Evolutionary conservation across 92 coral and sea anemone species (phyloP), one percentile per base, ranked within the genome.

Genomic region (Paragorgia papillata): DNA sequence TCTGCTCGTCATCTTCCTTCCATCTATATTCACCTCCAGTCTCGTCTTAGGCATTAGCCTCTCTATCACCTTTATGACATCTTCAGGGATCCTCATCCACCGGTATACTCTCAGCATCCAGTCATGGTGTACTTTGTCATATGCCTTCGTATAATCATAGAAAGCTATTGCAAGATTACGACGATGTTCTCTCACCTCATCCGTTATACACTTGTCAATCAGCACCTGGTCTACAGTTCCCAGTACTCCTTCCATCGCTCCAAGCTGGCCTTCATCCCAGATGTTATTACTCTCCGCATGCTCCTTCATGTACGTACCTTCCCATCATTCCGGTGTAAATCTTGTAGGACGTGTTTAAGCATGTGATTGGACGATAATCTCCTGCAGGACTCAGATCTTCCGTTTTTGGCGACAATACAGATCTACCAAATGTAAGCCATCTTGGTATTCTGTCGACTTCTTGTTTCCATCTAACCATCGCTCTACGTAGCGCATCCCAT

Each of bases 11-110:
- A 4, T 37, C 43, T 37, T 37, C 25, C 68, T 67, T 55, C 29
- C 68, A 35, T 39, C 33, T 29, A 26, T 39, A 8, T 37, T n/a
- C n/a, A 74, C 34, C 34, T 81, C 85, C 13, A 81, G 57, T 58
- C 85, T 81, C 17, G 85, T 81, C 57, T 58, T 81, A 82, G 82
- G 14, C 85, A 71, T 81, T 25, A 81, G 63, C 40, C 50, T 10
- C 4, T 10, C 10, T 10, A 10, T 4, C 10, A 37, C 32, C 40
- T 29, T 62, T n/a, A 78, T 26, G 26, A 78, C 79, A 33, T 37
- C 43, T 4, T 37, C 10, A 4, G 43, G 43, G 10, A 37, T 37
- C 10, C 43, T 10, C 4, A 37, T 37, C 43, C 43, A 37, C 6
- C 10, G 10, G 43, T 10, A 37, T 4, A 37, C 83, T 15, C 79